Evolutionary conservation across 2,888 invertebrate species (phyloP).

Genomic region (Brenthis ino): DNA sequence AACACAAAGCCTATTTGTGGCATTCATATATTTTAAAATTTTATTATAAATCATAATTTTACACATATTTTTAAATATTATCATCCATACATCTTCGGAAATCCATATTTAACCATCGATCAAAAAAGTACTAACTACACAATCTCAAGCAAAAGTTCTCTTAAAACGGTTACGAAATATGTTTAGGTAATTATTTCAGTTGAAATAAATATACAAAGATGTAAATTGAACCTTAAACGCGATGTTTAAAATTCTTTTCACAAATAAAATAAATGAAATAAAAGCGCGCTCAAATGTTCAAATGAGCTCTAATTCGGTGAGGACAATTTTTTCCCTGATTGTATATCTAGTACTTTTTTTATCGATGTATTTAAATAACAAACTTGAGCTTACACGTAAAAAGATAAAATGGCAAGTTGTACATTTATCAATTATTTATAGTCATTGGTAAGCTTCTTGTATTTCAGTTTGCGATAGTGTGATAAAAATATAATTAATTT

Average conservation of each 20-base stretch:
- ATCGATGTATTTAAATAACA: conserved; percentile 1
- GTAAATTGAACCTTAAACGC: too few species aligned
- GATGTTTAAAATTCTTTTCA: too few species aligned
- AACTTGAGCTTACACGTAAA: conserved; percentile 23
- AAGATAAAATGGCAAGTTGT: conserved; percentile 19
- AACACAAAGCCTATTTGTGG: background rate
- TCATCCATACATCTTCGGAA: too few species aligned
- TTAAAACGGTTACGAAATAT: too few species aligned
- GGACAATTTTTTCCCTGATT: too few species aligned
- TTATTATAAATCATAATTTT: background rate
- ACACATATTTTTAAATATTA: background rate
- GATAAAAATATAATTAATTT: conserved; percentile 30
- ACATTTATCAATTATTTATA: conserved; percentile 6
- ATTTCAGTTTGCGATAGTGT: conserved; percentile 26
- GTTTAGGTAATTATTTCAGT: too few species aligned
- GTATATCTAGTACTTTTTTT: background rate
- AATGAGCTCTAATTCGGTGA: too few species aligned
- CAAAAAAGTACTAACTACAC: too few species aligned
- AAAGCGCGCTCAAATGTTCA: too few species aligned
- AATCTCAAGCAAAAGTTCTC: too few species aligned
- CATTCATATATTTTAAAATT: background rate
- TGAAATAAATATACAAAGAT: too few species aligned
- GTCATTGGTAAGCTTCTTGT: conserved; percentile 17
- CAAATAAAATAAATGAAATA: too few species aligned
- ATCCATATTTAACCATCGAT: background rate